Base-by-base conservation (phyloP, 1,140 invertebrate species). In the Schlechtendalia chinensis region DNA sequence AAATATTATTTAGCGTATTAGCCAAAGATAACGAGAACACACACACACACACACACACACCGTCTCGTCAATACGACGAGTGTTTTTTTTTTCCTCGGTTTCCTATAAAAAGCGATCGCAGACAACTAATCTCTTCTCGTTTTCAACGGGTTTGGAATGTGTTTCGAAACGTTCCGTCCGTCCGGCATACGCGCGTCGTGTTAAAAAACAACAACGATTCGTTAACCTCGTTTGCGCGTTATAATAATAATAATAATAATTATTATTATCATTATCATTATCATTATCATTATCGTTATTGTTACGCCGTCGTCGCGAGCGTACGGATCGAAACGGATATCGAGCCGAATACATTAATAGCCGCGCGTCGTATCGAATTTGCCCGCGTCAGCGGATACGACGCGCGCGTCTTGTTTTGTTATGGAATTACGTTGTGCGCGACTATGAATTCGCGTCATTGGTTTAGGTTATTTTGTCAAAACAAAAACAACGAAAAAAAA, bases 1-100 rank as follows among this genome's bases (percentile, higher is more conserved):
- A 39, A 39, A 3, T 39, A 39, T 39, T 39, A 39, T 39, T 39
- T 39, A 39, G 27, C 27, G 74, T 58, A 58, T 77, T 77, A 77
- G 56, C 67, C 50, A 56, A 54, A 74, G 71, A 74, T 77, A 77
- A 58, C 54, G 56, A 77, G 56, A 77, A 14, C 53, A 77, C 32
- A 45, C 53, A 61, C 29, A 39, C 74, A 59, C 65, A 47, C 32
- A 47, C 65, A 22, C 24, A 1, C 27, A 6, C 53, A 6, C 53
- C 32, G 3, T 39, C 3, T 39, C 27, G 27, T 63, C 29, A 63
- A 63, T 32, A 63, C 61, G 27, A 17, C 29, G 71, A 22, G 6
- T 5, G 67, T 11, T 3, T 8, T 3, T 39, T 39, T 39, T 39
- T 39, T 39, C 8, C n/a, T n/a, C n/a, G n/a, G n/a, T 39, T 39